Base-by-base conservation (phyloP, 2,888 invertebrate genomes). In the Chrysina gloriosa region DNA sequence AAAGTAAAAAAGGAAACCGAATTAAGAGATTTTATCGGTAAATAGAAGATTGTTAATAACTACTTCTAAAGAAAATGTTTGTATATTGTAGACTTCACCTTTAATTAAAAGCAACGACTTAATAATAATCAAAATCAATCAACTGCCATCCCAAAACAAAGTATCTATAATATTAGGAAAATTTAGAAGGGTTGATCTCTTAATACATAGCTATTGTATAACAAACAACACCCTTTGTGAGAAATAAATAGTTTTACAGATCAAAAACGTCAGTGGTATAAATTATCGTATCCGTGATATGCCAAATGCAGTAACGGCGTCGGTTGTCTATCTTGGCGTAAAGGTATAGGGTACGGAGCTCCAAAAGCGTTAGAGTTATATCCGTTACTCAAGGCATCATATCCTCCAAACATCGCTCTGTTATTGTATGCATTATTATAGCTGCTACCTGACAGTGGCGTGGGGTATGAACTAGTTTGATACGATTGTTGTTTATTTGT, bases 281-380 rank as follows among this genome's bases (percentile, higher is more conserved):
- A 54, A 68, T 68, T 68, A 65, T 68, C 68, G 68, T 68, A 68
- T 36, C 68, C 68, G 58, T 68, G 68, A 48, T 68, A 68, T 39
- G 64, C 50, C n/a, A 65, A 50, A 48, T 65, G 64, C 11, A 68
- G 31, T 58, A 68, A 65, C 65, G 68, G 68, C 58, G 50, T 50
- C 23, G 54, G 64, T 23, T 64, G 64, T 47, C 34, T 31, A 16
- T 56, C 36, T 36, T 48, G 65, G 34, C 64, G 27, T 42, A 63
- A 19, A 36, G 54, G 31, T 34, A 63, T 34, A 54, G 52, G 34
- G 14, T 61, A 58, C 16, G 64, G 58, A 50, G 47, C 19, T 39
- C 39, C 45, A 21, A 27, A 16, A 34, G 39, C 16, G 29, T 23
- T 42, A 14, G 63, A 11, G 27, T 58, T 23, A 34, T 63, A 47